These are phyloP conservation scores for Barypeithes pellucidus DNA, from an alignment of 2,888 invertebrate species.

Conservation along the genomic window DNA sequence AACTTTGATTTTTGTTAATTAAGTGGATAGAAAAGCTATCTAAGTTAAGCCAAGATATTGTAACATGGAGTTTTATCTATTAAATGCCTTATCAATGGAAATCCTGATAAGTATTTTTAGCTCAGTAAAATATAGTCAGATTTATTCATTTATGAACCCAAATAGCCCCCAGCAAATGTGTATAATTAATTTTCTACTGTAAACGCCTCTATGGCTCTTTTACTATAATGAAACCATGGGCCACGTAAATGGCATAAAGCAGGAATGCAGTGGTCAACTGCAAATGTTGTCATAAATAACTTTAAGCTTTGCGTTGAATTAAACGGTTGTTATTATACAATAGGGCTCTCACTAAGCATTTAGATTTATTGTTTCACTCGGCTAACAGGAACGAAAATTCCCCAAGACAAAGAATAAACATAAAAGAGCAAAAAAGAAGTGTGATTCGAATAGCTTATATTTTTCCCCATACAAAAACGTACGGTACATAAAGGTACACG, in stretches of 20 bases:
- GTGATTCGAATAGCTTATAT: too few relatives aligned
- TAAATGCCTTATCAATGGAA: too few relatives aligned
- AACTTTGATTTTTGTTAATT: too few relatives aligned
- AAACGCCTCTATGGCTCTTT: constrained; percentile 1
- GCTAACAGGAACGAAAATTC: not conserved
- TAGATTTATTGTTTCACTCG: not conserved
- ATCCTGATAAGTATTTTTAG: not conserved
- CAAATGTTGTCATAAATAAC: constrained; percentile 11
- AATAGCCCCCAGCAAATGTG: not conserved
- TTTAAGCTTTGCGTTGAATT: constrained; percentile 5
- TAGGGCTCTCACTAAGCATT: constrained; percentile 2
- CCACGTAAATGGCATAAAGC: constrained; percentile 8
- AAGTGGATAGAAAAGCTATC: too few relatives aligned
- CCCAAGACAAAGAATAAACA: too few relatives aligned
- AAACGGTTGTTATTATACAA: constrained; percentile 11
- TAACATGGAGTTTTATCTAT: too few relatives aligned
- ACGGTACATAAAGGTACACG: too few relatives aligned
- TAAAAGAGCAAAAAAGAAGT: too few relatives aligned
- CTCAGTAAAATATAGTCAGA: not conserved
- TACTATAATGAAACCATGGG: constrained; percentile 3
- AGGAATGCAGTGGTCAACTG: constrained; percentile 19
- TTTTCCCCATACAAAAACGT: too few relatives aligned
- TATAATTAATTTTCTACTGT: constrained; percentile 13
- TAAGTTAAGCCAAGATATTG: too few relatives aligned
- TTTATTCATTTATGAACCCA: not conserved